Percentiles rank a stretch among this genome's conserved stretches.
phyloP scores from a whole-genome alignment of 2,113 vertebrate genomes.

The Peromyscus maniculatus region DNA sequence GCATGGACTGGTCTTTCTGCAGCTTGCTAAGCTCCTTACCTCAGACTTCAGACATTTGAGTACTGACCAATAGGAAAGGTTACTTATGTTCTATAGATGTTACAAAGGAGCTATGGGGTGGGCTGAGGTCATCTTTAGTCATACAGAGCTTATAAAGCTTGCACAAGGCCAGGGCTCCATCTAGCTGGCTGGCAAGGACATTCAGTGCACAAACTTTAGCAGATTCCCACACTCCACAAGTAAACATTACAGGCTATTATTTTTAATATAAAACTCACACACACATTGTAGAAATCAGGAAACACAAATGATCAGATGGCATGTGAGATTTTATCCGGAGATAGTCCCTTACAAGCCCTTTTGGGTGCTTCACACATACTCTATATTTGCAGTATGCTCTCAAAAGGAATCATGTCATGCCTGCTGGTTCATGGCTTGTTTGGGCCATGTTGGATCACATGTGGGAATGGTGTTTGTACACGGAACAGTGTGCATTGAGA shows the following conservation, averaged over 20 bases:
- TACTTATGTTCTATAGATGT: not conserved
- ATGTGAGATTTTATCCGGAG: not conserved
- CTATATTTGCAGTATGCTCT: constrained; percentile 28
- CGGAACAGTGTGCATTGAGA: constrained; percentile 46
- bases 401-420: not conserved
- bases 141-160: not conserved
- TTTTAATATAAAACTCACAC: constrained; percentile 20
- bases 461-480: constrained; percentile 59
- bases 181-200: not conserved
- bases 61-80: not conserved
- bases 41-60: not conserved
- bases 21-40: not conserved
- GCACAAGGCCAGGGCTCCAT: not conserved
- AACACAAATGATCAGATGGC: not conserved
- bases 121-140: not conserved
- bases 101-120: not conserved
- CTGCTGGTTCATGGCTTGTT: constrained; percentile 23
- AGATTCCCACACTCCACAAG: not conserved
- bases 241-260: not conserved
- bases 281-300: constrained; percentile 23
- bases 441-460: not conserved
- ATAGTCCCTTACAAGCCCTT: constrained; percentile 14
- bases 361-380: not conserved
- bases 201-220: not conserved
- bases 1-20: not conserved